Evolutionary conservation across 2,888 invertebrate species (phyloP), one percentile per base, ranked within the genome.

Genomic region (Caenorhabditis drosophilae): DNA sequence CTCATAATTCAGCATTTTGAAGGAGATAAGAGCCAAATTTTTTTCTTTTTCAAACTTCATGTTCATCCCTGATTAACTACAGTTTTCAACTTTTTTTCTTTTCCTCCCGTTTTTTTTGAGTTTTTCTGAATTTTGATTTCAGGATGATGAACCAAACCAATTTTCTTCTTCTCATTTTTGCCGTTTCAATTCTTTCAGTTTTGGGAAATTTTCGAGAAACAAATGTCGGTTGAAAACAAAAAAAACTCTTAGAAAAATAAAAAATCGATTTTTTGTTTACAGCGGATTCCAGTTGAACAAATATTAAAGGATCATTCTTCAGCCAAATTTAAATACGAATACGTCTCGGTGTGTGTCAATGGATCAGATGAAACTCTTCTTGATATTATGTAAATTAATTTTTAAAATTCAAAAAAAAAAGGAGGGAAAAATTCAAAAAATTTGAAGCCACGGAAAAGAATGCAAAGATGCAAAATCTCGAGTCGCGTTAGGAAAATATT

Each of bases 401-500:
- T 15, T 23, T 36, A 25, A 50, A 4, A 50, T 36, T 22, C 18
- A 12, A 4, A 9, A 48, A 34, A 26, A 44, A 44, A 23, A 44
- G 12, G 23, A n/a, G n/a, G n/a, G n/a, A n/a, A n/a, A n/a, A n/a
- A 12, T 44, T 26, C 16, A 25, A 44, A 44, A 44, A 22, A 16
- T 4, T 48, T 66, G 38, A 46, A 67, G 67, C 1, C 60, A 67
- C 36, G 60, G 44, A 26, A 57, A 64, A 23, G 64, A 63, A 41
- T 62, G 67, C 44, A 70, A 58, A 42, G 55, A 61, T 16, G 60
- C 49, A n/a, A 41, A 46, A 46, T 67, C 67, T 2, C 67, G 67
- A 38, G 73, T 81, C 9, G 81, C 81, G 2, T 45, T 76, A 12
- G 81, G 81, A 41, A 69, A 68, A 18, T 81, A 82, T 60, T 58